phyloP scores from a whole-genome alignment of 1,140 invertebrate genomes.

The Ceratitis capitata region DNA sequence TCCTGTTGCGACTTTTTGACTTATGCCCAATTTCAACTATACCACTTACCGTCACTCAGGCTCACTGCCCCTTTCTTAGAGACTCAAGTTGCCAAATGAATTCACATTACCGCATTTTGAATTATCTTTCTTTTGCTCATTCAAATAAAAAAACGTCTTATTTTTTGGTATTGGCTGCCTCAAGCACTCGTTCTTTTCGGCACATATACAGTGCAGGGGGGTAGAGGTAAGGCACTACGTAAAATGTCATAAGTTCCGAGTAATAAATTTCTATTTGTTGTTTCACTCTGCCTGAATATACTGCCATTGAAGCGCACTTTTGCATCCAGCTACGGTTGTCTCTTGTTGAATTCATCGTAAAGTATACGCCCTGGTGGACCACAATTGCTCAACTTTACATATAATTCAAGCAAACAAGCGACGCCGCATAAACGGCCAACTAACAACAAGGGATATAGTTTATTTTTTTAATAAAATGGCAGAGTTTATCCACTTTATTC shows the following conservation, averaged over 20 bases:
- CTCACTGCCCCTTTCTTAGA: not conserved
- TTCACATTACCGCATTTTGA: not conserved
- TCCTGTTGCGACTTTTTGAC: not conserved
- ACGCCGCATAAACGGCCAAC: not conserved
- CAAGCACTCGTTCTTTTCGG: not conserved
- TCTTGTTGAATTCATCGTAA: not conserved
- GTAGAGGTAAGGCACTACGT: not conserved
- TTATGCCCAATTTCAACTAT: not conserved
- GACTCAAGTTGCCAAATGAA: not conserved
- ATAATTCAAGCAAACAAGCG: not conserved
- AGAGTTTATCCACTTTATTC: not conserved
- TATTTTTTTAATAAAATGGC: not conserved
- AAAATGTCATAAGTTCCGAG: not conserved
- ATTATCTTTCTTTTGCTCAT: not conserved
- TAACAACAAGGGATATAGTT: not conserved
- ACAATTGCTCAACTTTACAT: not conserved
- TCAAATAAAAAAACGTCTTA: not conserved
- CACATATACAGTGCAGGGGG: no score
- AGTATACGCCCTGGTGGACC: not conserved
- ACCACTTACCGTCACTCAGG: not conserved
- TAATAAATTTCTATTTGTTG: constrained; percentile 14
- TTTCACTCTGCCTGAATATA: not conserved
- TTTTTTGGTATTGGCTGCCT: not conserved
- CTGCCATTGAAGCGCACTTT: not conserved
- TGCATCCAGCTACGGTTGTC: not conserved